phyloP scores from a whole-genome alignment of 2,113 vertebrate genomes.

The Eupsittula cactorum region DNA sequence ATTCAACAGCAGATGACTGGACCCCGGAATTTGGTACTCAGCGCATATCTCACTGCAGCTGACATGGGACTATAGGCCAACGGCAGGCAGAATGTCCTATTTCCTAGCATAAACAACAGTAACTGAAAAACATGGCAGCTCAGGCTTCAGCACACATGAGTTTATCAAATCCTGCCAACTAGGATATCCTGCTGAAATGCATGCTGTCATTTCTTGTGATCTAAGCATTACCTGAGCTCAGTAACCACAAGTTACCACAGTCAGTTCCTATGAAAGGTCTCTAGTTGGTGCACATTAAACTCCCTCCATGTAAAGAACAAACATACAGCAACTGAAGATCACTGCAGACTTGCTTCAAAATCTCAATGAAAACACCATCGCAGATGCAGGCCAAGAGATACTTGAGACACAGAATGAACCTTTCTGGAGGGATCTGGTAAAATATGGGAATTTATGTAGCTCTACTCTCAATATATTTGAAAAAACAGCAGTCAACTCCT shows the following conservation, averaged over 20 bases:
- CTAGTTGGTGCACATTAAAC: not conserved
- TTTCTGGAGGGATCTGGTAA: not conserved
- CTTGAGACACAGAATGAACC: slow-evolving; percentile 2
- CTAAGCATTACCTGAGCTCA: not conserved
- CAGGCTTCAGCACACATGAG: not conserved
- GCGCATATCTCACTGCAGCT: not conserved
- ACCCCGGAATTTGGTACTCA: not conserved
- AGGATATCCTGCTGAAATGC: not conserved
- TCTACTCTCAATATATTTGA: slow-evolving; percentile 25
- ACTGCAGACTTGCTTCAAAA: not conserved
- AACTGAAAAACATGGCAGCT: not conserved
- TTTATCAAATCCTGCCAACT: not conserved
- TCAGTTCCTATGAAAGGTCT: not conserved
- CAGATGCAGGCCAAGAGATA: not conserved
- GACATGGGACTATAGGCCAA: not conserved
- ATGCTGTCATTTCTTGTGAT: not conserved
- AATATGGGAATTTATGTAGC: slow-evolving; percentile 12
- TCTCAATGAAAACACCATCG: not conserved
- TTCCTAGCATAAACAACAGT: not conserved
- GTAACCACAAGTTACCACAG: not conserved
- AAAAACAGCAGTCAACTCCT: slow-evolving; percentile 37
- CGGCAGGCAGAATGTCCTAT: not conserved
- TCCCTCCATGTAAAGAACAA: not conserved
- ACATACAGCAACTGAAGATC: not conserved
- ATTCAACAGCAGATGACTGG: not conserved